Conservation (phyloP, 2,797 vertebrate species). For the Setipinna tenuifilis region DNA sequence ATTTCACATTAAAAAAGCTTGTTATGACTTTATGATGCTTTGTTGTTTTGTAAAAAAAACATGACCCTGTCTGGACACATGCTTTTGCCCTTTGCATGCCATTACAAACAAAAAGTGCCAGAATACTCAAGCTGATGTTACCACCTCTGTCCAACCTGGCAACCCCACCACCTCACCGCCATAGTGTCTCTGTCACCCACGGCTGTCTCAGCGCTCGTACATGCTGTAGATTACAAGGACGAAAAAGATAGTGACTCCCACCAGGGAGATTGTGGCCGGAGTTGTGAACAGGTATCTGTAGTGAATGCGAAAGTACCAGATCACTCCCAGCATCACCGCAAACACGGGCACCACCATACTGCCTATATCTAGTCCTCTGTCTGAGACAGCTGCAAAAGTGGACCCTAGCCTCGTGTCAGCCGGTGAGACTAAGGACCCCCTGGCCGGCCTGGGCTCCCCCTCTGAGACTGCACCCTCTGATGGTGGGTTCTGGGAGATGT, state of each 20-base stretch:
- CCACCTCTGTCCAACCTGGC: background rate
- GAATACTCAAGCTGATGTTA: background rate
- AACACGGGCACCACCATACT: conserved; percentile 88
- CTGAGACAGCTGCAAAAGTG: conserved; percentile 52
- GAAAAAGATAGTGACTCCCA: conserved; percentile 88
- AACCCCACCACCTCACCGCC: background rate
- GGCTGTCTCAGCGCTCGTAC: conserved; percentile 84
- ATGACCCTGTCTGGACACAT: conserved; percentile 4
- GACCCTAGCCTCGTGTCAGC: conserved; percentile 46
- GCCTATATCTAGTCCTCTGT: conserved; percentile 69
- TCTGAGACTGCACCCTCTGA: conserved; percentile 58
- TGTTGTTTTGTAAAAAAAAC: background rate
- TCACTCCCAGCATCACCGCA: conserved; percentile 84
- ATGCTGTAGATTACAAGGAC: conserved; percentile 89
- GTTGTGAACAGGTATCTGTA: conserved; percentile 92
- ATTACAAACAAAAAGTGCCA: background rate
- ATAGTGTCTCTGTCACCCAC: background rate
- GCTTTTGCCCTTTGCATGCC: background rate
- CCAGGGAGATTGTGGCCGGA: conserved; percentile 87
- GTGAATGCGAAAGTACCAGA: conserved; percentile 92
- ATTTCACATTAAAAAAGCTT: background rate
- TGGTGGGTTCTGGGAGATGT: conserved; percentile 72
- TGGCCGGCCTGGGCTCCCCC: conserved; percentile 38
- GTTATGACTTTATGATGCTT: background rate
- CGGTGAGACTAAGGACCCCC: background rate